phyloP scores from a whole-genome alignment of 2,113 vertebrate species.

The Microcebus ravelobensis region DNA sequence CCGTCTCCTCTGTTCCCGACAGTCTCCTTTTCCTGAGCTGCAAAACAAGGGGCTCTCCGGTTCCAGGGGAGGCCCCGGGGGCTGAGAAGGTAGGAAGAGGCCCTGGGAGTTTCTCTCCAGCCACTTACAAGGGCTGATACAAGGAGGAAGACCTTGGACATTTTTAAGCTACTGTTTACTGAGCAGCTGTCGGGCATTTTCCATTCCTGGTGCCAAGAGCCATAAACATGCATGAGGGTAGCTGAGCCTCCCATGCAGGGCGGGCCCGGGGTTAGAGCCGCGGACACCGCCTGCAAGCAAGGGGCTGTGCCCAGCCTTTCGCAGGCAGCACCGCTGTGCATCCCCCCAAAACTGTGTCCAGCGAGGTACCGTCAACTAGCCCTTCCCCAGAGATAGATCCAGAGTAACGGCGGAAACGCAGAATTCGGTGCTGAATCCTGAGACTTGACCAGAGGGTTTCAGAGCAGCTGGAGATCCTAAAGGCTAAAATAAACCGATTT shows the following conservation, averaged over 20 bases:
- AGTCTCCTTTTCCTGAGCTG: background rate
- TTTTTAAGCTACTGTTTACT: background rate
- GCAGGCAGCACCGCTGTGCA: fast-evolving
- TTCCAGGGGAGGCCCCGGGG: background rate
- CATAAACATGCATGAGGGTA: fast-evolving
- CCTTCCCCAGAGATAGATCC: background rate
- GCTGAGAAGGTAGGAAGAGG: background rate
- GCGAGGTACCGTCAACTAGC: fast-evolving
- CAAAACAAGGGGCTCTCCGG: background rate
- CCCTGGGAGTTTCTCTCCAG: background rate
- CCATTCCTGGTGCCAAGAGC: background rate
- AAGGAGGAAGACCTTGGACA: background rate
- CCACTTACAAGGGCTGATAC: background rate
- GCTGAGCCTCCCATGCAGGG: fast-evolving
- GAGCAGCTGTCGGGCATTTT: background rate
- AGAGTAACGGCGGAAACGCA: background rate
- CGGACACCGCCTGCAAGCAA: fast-evolving
- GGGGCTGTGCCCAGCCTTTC: background rate
- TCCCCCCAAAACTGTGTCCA: background rate
- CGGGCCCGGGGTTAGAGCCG: fast-evolving
- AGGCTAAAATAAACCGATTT: background rate
- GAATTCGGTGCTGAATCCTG: background rate
- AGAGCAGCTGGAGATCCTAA: background rate
- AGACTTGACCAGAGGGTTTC: background rate
- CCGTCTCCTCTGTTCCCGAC: background rate